phyloP scores from a whole-genome alignment of 2,113 vertebrate genomes.

The Theristicus caerulescens region DNA sequence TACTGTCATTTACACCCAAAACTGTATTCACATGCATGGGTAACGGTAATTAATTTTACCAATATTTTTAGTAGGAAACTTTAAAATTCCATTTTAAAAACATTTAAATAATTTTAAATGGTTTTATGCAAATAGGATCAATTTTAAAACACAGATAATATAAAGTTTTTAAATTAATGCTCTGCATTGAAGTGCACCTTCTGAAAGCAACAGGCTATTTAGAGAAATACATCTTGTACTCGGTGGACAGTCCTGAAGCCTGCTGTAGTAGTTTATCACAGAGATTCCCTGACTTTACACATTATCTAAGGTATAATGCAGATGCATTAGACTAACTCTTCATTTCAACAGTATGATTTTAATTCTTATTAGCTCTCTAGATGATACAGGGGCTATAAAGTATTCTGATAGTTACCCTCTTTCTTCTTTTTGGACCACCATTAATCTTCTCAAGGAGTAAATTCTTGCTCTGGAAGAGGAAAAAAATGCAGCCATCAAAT shows the following conservation, averaged over 20 bases:
- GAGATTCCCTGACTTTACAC: background rate
- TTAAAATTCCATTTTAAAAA: background rate
- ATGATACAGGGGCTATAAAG: background rate
- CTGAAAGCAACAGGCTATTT: background rate
- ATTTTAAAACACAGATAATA: background rate
- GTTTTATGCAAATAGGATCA: background rate
- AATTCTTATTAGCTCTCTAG: background rate
- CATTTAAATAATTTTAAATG: background rate
- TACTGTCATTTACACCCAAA: background rate
- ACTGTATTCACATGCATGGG: background rate
- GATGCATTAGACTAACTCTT: background rate
- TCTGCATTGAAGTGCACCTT: background rate
- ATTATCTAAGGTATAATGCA: background rate
- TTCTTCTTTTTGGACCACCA: conserved; percentile 87
- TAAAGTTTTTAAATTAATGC: background rate
- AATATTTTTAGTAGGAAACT: background rate
- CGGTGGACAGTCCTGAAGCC: background rate
- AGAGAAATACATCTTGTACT: background rate
- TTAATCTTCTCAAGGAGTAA: conserved; percentile 92
- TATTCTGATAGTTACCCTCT: conserved; percentile 82
- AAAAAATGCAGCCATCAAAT: conserved; percentile 40
- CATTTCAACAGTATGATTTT: background rate
- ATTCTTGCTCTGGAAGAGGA: conserved; percentile 86
- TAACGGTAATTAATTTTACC: background rate
- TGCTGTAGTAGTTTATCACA: background rate